Evolutionary conservation across 1,140 invertebrate genomes (phyloP).

Genomic region (Lamellibrachia luymesi): DNA sequence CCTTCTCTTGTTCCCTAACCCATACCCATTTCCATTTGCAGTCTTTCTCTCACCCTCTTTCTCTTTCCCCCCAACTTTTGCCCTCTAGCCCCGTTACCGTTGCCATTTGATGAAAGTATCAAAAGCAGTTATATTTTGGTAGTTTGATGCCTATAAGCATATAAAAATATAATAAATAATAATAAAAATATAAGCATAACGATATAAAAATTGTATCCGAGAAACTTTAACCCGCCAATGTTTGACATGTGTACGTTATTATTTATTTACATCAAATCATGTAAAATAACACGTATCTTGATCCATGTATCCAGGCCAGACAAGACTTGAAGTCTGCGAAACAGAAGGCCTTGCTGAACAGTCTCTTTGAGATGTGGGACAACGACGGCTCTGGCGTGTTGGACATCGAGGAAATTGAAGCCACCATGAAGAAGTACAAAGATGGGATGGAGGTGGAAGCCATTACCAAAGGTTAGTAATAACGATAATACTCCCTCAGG

Average conservation of each 20-base stretch:
- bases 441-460: constrained; percentile 48
- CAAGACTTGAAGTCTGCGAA: constrained; percentile 45
- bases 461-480: constrained; percentile 41
- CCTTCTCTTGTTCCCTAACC: neutral
- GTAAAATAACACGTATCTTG: neutral
- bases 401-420: constrained; percentile 51
- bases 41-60: neutral
- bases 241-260: neutral
- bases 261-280: too few species aligned
- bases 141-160: too few species aligned
- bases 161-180: too few species aligned
- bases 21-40: neutral
- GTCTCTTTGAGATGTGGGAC: constrained; percentile 57
- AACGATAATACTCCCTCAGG: neutral
- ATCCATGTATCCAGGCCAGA: constrained; percentile 37
- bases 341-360: constrained; percentile 45
- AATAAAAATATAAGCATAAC: too few species aligned
- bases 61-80: neutral
- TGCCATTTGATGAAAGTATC: too few species aligned
- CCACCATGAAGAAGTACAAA: constrained; percentile 51
- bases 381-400: constrained; percentile 55
- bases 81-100: neutral
- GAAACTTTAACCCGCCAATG: neutral
- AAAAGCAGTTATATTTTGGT: too few species aligned
- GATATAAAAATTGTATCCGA: neutral